These are phyloP conservation scores for Tetranychus urticae DNA, from an alignment of 1,140 invertebrate genomes.

Conservation along the genomic window DNA sequence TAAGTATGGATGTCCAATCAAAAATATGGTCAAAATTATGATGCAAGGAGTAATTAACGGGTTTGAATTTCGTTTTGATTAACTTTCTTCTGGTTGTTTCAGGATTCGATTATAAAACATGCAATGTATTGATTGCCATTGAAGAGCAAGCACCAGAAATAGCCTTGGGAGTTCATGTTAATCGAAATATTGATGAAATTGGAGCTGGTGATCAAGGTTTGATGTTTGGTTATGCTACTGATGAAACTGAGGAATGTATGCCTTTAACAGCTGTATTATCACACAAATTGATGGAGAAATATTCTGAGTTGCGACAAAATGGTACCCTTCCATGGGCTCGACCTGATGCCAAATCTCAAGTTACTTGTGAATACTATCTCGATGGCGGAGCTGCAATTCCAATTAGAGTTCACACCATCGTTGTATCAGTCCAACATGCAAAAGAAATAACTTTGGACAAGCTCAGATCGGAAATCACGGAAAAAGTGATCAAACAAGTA, in stretches of 20 bases:
- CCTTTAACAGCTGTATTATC: conserved; percentile 31
- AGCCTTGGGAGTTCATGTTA: conserved; percentile 76
- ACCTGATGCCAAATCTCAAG: conserved; percentile 34
- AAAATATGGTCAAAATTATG: too few relatives aligned
- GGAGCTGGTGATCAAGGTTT: conserved; percentile 90
- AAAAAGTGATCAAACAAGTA: conserved; percentile 74
- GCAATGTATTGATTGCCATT: conserved; percentile 90
- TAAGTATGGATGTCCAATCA: too few relatives aligned
- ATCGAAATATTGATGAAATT: conserved; percentile 80
- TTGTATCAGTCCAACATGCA: conserved; percentile 87
- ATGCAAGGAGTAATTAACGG: too few relatives aligned
- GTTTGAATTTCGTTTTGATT: too few relatives aligned
- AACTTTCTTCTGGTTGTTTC: too few relatives aligned
- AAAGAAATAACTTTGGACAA: conserved; percentile 68
- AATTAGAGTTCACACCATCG: conserved; percentile 79
- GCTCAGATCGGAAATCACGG: conserved; percentile 57
- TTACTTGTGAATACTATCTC: conserved; percentile 19
- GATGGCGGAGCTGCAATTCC: conserved; percentile 62
- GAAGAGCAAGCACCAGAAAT: conserved; percentile 96
- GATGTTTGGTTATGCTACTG: conserved; percentile 20
- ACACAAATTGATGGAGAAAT: conserved; percentile 28
- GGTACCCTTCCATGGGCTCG: conserved; percentile 29
- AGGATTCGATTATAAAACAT: conserved; percentile 92
- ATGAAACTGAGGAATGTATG: conserved; percentile 36
- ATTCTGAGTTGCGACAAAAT: conserved; percentile 26